Conservation (phyloP, 2,113 vertebrate genomes). For the Vulpes lagopus region DNA sequence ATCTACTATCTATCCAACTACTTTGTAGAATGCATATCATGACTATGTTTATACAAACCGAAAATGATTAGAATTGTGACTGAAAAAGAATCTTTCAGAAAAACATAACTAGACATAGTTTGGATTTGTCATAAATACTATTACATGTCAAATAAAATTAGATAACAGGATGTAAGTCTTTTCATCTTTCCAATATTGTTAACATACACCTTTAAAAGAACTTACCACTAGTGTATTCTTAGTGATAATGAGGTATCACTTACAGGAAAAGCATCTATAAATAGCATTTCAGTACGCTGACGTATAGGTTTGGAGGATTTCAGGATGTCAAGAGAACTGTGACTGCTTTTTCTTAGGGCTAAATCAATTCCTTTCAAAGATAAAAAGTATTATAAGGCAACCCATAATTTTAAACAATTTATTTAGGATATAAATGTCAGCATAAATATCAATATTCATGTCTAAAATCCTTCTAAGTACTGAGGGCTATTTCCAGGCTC, state of each 20-base stretch:
- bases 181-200: constrained; percentile 73
- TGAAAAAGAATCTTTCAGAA: constrained; percentile 60
- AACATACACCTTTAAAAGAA: constrained; percentile 31
- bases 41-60: constrained; percentile 36
- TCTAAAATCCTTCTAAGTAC: not conserved
- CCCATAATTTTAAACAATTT: constrained; percentile 23
- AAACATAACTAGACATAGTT: not conserved
- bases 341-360: constrained; percentile 11
- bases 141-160: constrained; percentile 25
- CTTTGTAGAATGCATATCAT: not conserved
- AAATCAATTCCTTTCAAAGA: constrained; percentile 30
- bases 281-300: not conserved
- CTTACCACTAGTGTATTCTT: constrained; percentile 48
- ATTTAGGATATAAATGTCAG: constrained; percentile 14
- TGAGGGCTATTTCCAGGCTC: not conserved
- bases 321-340: not conserved
- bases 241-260: not conserved
- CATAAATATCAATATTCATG: not conserved
- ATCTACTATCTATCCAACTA: not conserved
- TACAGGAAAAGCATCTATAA: constrained; percentile 43
- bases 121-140: constrained; percentile 23
- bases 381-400: constrained; percentile 12
- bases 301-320: not conserved
- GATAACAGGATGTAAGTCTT: not conserved
- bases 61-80: constrained; percentile 72